phyloP scores from a whole-genome alignment of 2,113 vertebrate species.

The Lepus timidus region DNA sequence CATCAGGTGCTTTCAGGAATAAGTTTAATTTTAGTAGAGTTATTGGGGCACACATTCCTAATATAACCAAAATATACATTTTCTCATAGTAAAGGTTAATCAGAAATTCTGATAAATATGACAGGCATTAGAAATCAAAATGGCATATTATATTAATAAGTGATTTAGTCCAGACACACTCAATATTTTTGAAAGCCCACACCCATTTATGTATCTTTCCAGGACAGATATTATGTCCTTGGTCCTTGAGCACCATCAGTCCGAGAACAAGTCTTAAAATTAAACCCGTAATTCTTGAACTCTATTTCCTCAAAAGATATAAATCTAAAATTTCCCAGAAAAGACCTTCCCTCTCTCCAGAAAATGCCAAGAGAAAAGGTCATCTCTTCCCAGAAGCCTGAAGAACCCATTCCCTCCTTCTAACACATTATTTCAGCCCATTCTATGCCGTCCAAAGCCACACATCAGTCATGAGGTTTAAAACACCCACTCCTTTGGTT shows the following conservation, averaged over 20 bases:
- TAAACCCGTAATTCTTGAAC: not conserved
- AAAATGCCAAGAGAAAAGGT: conserved; percentile 37
- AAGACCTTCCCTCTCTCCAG: not conserved
- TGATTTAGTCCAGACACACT: conserved; percentile 45
- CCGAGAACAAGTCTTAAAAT: conserved; percentile 10
- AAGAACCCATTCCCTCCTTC: not conserved
- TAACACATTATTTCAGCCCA: not conserved
- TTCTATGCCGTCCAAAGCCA: not conserved
- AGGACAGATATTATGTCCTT: not conserved
- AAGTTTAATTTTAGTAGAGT: conserved; percentile 39
- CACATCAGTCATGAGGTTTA: not conserved
- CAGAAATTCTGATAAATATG: conserved; percentile 55
- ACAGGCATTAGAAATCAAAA: conserved; percentile 60
- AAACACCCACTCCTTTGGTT: not conserved
- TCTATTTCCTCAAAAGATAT: conserved; percentile 11
- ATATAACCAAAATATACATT: conserved; percentile 43
- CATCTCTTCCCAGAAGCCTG: not conserved
- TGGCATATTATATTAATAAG: not conserved
- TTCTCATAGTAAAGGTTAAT: conserved; percentile 35
- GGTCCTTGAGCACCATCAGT: not conserved
- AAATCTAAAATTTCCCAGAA: conserved; percentile 45
- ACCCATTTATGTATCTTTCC: not conserved
- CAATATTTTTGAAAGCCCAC: conserved; percentile 15
- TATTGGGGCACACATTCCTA: not conserved
- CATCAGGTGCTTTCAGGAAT: conserved; percentile 32